A percentile compares a stretch with the other conserved stretches of the same genome.
Conservation (phyloP, 2,888 invertebrate species). For the Anoncus sp. region DNA sequence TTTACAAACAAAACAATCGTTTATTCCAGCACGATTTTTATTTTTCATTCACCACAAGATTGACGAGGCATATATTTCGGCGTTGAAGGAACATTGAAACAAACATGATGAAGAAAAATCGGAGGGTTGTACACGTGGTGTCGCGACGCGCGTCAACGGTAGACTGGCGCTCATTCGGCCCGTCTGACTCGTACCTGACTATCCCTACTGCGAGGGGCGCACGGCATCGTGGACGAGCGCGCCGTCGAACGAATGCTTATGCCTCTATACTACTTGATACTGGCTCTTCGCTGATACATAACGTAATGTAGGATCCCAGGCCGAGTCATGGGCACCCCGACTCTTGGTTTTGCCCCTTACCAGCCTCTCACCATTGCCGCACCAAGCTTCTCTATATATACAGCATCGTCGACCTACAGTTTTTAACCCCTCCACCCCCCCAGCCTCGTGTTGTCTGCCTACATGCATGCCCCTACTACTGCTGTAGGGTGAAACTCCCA, state of each 20-base stretch:
- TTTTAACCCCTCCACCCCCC: background rate
- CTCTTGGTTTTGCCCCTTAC: conserved; percentile 57
- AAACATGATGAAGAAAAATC: conserved; percentile 11
- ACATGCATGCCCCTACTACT: conserved; percentile 63
- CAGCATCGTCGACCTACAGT: conserved; percentile 29
- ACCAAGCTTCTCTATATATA: background rate
- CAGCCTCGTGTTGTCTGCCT: conserved; percentile 46
- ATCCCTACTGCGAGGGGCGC: conserved; percentile 75
- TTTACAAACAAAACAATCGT: background rate
- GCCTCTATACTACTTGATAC: conserved; percentile 33
- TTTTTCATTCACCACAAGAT: conserved; percentile 6
- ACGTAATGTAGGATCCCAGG: background rate
- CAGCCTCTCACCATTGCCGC: conserved; percentile 13
- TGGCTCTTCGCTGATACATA: conserved; percentile 5
- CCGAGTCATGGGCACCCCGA: conserved; percentile 15
- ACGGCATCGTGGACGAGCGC: conserved; percentile 46
- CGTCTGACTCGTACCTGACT: conserved; percentile 81
- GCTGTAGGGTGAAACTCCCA: conserved; percentile 48
- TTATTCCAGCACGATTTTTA: conserved; percentile 25
- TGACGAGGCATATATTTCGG: conserved; percentile 1
- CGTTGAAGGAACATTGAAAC: background rate
- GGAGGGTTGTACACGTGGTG: conserved; percentile 72
- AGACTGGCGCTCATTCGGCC: conserved; percentile 79
- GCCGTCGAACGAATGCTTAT: conserved; percentile 25
- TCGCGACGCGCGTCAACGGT: conserved; percentile 79